Base-by-base conservation (phyloP, 1,140 invertebrate genomes). In the Aphelenchoides fujianensis region DNA sequence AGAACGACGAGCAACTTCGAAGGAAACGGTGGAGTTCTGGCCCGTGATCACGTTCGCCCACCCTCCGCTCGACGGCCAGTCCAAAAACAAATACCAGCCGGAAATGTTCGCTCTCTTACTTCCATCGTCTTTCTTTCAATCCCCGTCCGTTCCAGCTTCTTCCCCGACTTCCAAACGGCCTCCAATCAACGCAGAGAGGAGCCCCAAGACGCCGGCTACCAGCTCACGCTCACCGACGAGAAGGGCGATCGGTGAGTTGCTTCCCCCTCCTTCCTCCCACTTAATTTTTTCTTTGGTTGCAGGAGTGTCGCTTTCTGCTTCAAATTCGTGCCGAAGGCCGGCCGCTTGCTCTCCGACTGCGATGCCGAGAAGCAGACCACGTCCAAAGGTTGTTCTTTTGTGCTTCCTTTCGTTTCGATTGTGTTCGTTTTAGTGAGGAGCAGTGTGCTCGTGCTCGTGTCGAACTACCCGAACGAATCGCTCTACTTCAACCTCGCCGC, bases 201-300 rank as follows among this genome's bases (percentile, higher is more conserved):
- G 9, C 30, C 30, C 19, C 59, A 79, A 27, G 54, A 59, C 63
- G 16, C 16, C 28, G 19, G 70, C 1, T 76, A 68, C 48, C 77
- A 35, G 28, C 71, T 76, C 16, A 53, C 79, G 23, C 62, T 76
- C 19, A 76, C 74, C 2, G 69, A 76, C 37, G 74, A 80, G n/a
- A 76, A 76, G 41, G 74, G 79, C 59, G 77, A 76, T n/a, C 23
- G 74, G 77, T 76, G 3, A 37, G 12, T 66, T 74, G 30, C 27
- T 1, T 32, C 1, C n/a, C n/a, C n/a, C 23, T 12, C 30, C 41
- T 61, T 74, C 73, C 34, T 27, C 27, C 9, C 5, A 27, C 1
- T 30, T 23, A 7, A 7, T n/a, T 27, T 70, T 73, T 54, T 63
- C 68, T 63, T 70, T 71, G 27, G 66, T 69, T 69, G n/a, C 66